These are phyloP conservation scores for Triplophysa yarkandensis DNA, from an alignment of 2,797 vertebrate species.

Conservation along the genomic window DNA sequence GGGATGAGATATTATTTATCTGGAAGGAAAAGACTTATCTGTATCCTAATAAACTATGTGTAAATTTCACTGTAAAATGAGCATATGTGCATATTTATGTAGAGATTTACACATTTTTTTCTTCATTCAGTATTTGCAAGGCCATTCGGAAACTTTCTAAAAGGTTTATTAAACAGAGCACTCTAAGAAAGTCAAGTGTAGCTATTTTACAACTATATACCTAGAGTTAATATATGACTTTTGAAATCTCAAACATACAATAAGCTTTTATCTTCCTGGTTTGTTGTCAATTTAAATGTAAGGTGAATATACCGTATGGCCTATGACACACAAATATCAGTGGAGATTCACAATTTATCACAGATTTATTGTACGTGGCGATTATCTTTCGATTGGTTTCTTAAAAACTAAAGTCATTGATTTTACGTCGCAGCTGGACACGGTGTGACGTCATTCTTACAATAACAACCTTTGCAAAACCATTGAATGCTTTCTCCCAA, in stretches of 20 bases:
- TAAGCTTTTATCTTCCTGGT: background rate
- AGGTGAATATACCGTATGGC: background rate
- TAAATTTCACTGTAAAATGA: background rate
- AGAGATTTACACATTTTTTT: background rate
- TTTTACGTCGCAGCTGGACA: too few relatives aligned
- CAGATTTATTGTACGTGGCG: too few relatives aligned
- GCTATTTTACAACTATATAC: background rate
- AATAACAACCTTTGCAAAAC: too few relatives aligned
- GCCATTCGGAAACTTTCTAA: background rate
- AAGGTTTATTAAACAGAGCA: background rate
- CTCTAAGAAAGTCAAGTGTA: background rate
- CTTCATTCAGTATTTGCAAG: background rate
- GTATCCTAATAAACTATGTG: background rate
- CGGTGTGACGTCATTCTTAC: too few relatives aligned
- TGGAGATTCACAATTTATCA: too few relatives aligned
- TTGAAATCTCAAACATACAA: background rate
- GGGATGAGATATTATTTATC: background rate
- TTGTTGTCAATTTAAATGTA: background rate
- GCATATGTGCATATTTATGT: background rate
- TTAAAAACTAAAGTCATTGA: too few relatives aligned
- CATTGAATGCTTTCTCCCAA: too few relatives aligned
- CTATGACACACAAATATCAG: too few relatives aligned
- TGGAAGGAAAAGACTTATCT: background rate
- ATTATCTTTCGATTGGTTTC: too few relatives aligned
- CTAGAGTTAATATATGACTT: background rate